phyloP scores from a whole-genome alignment of 2,113 vertebrate genomes.

The Jacana jacana region DNA sequence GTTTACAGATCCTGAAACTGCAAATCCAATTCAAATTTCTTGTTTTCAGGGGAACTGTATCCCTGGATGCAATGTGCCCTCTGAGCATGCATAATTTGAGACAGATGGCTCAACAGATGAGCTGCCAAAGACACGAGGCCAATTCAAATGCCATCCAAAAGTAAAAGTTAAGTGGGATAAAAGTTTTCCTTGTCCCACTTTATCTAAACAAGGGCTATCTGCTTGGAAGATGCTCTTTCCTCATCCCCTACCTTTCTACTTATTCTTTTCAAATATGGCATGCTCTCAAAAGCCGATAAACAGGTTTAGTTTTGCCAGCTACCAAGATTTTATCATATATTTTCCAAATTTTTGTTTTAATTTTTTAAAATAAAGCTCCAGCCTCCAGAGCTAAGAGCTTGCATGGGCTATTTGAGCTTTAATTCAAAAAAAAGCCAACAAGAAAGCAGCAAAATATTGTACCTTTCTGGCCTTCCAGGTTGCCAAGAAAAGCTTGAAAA shows the following conservation, averaged over 20 bases:
- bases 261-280: neutral
- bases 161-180: constrained; percentile 28
- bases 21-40: constrained; percentile 24
- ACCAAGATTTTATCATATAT: neutral
- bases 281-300: neutral
- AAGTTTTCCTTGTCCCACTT: constrained; percentile 27
- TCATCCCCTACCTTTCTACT: neutral
- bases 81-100: constrained; percentile 27
- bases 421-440: neutral
- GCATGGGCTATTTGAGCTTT: neutral
- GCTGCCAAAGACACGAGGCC: constrained; percentile 27
- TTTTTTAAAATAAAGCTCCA: neutral
- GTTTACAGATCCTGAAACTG: neutral
- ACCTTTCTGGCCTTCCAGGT: neutral
- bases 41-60: neutral
- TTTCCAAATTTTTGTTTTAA: neutral
- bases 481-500: constrained; percentile 9
- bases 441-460: neutral
- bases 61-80: constrained; percentile 33
- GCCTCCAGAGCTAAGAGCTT: neutral
- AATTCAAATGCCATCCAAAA: constrained; percentile 55
- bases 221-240: neutral
- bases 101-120: constrained; percentile 55
- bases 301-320: neutral
- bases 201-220: neutral